Conservation (phyloP, 2,888 invertebrate genomes). For the Alviniconcha strummeri region DNA sequence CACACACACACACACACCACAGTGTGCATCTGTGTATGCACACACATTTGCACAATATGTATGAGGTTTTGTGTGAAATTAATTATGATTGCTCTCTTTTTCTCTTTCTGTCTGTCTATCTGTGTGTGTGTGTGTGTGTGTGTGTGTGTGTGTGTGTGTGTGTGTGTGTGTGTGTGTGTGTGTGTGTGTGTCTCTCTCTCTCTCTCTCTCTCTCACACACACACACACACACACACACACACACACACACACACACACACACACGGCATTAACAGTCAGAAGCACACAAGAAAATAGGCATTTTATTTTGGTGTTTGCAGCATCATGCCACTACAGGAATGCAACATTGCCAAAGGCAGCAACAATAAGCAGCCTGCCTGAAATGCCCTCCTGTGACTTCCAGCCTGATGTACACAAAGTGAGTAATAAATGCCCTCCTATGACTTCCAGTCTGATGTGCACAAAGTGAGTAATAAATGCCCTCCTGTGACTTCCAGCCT, state of each 20-base stretch:
- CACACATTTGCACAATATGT: too few species aligned
- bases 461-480: too few species aligned
- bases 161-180: constrained; percentile 16
- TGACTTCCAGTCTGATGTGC: too few species aligned
- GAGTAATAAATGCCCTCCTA: too few species aligned
- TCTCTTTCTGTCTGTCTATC: neutral
- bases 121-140: constrained; percentile 13
- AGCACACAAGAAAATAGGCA: neutral
- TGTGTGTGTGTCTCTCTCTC: neutral
- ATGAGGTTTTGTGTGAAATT: too few species aligned
- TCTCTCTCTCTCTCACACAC: neutral
- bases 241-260: constrained; percentile 16
- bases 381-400: constrained; percentile 30
- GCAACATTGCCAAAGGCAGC: constrained; percentile 13
- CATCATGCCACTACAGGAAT: neutral
- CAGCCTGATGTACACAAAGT: too few species aligned
- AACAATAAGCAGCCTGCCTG: constrained; percentile 25
- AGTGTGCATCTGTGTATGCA: neutral
- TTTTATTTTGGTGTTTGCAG: neutral
- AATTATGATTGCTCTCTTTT: too few species aligned
- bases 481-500: too few species aligned
- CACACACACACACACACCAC: constrained; percentile 6
- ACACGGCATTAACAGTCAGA: neutral
- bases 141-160: constrained; percentile 23
- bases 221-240: neutral